Base-by-base conservation (phyloP, 2,797 vertebrate genomes). In the Sebastes oblongus region DNA sequence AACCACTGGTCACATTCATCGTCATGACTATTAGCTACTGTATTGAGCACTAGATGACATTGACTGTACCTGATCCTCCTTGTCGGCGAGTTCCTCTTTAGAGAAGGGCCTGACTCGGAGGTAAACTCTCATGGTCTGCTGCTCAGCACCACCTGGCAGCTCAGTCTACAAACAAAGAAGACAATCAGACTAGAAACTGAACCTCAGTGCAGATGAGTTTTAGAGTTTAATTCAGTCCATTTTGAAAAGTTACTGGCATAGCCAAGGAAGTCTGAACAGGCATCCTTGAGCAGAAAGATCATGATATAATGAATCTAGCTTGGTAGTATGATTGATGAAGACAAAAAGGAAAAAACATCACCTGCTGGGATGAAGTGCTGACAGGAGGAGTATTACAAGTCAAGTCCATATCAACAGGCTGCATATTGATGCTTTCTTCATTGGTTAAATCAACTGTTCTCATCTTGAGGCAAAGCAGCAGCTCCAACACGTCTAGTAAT, bases 101-200 rank as follows among this genome's bases (percentile, higher is more conserved):
- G 96, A 97, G 81, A 97, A 97, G 0, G 97, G 97, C 1, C 96
- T 88, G 34, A 98, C 93, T 90, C 97, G 82, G 85, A 98, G 92
- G 82, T 96, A 98, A 34, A 98, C 97, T 32, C 93, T 95, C 91
- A 98, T 91, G 30, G 95, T 95, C 59, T 97, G 96, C 59, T 95
- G 96, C 59, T 93, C 95, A n/a, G 85, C 36, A 18, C 24, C 66
- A 7, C 71, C 75, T 4, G 72, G 16, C 0, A 18, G 34, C 8
- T 94, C 92, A 61, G 46, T 67, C 95, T 96, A 52, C 18, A 78
- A 54, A 58, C 27, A 67, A 13, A 54, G 24, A 54, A 18, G 5
- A 74, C 29, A 50, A 69, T 16, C 6, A 75, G 27, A 42, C 5
- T 1, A 52, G 8, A 65, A 62, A 60, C 16, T 46, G 8, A 46